Conservation (phyloP, 1,140 invertebrate genomes). For the Micrasema longulum region DNA sequence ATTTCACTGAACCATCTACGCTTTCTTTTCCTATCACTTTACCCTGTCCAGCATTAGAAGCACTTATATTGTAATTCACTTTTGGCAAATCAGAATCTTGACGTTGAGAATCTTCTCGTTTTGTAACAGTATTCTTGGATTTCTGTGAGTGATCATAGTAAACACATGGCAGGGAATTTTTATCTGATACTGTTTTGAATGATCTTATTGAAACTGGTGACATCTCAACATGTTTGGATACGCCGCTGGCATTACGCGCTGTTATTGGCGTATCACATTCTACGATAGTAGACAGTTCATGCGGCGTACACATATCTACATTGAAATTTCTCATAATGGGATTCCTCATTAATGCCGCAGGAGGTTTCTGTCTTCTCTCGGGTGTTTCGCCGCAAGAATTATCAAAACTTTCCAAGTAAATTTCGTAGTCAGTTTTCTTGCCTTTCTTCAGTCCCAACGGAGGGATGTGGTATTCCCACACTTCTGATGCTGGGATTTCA, state of each 20-base stretch:
- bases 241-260: slow-evolving; percentile 53
- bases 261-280: slow-evolving; percentile 73
- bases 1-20: slow-evolving; percentile 56
- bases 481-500: not conserved
- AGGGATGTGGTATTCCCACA: slow-evolving; percentile 16
- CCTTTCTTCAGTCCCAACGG: slow-evolving; percentile 10
- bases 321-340: slow-evolving; percentile 55
- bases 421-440: no score
- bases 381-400: not conserved
- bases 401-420: slow-evolving; percentile 33
- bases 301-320: slow-evolving; percentile 64
- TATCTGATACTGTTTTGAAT: slow-evolving; percentile 43
- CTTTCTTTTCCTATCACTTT: slow-evolving; percentile 28
- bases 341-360: slow-evolving; percentile 34
- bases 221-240: slow-evolving; percentile 31
- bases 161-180: slow-evolving; percentile 13
- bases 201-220: slow-evolving; percentile 56
- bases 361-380: slow-evolving; percentile 33
- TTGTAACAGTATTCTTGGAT: slow-evolving; percentile 6
- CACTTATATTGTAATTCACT: not conserved
- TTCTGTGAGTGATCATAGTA: slow-evolving; percentile 9
- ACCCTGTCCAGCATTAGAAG: no score
- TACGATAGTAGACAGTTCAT: slow-evolving; percentile 75
- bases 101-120: not conserved
- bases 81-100: not conserved